Evolutionary conservation across 2,113 vertebrate species (phyloP).

Genomic region (Geococcyx californianus): DNA sequence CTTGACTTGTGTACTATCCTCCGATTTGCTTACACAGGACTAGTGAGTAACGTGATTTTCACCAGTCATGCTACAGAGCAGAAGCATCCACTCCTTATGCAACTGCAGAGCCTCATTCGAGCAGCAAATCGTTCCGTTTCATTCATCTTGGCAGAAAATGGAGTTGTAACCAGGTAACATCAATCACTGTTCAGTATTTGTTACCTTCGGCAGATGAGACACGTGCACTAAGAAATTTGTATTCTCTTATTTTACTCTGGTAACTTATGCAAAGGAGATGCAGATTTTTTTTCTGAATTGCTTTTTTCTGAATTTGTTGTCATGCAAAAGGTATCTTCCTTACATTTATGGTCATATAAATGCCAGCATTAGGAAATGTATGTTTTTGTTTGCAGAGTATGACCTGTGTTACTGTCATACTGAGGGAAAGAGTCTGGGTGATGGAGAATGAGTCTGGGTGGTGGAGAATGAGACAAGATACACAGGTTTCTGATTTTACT

Average conservation of each 20-base stretch:
- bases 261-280: background rate
- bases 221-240: background rate
- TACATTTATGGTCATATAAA: background rate
- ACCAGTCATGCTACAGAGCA: slow-evolving; percentile 85
- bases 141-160: slow-evolving; percentile 89
- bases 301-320: background rate
- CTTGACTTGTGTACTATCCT: background rate
- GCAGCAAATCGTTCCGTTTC: slow-evolving; percentile 86
- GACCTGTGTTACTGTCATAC: background rate
- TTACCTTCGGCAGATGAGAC: background rate
- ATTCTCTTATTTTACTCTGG: background rate
- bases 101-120: slow-evolving; percentile 88
- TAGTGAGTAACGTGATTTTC: slow-evolving; percentile 90
- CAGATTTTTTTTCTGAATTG: background rate
- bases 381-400: background rate
- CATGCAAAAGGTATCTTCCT: background rate
- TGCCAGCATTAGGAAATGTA: background rate
- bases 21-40: slow-evolving; percentile 74
- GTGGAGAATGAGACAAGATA: too few species aligned
- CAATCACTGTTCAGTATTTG: background rate
- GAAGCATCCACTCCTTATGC: slow-evolving; percentile 83
- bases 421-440: background rate
- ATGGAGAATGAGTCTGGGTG: too few species aligned
- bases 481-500: too few species aligned
- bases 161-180: slow-evolving; percentile 87